Conservation (phyloP, 2,113 vertebrate genomes). For the Sylvia atricapilla region DNA sequence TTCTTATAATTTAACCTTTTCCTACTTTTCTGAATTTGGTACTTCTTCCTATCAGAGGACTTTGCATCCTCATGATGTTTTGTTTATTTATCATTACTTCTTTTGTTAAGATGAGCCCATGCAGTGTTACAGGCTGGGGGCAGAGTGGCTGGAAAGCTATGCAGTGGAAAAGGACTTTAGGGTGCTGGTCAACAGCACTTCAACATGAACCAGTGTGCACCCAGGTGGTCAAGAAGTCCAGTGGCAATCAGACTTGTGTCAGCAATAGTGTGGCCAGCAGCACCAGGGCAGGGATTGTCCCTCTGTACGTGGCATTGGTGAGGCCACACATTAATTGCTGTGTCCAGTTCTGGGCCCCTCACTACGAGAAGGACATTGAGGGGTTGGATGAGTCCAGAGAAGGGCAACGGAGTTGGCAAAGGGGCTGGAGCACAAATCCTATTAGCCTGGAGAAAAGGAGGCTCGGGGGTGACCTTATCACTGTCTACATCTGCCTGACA, state of each 20-base stretch:
- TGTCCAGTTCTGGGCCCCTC: background rate
- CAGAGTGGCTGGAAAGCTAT: background rate
- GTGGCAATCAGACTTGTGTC: fast-evolving
- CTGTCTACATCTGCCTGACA: background rate
- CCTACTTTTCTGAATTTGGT: background rate
- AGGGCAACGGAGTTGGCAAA: fast-evolving
- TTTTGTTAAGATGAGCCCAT: background rate
- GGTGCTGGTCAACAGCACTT: background rate
- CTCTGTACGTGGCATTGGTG: background rate
- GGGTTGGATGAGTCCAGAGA: background rate
- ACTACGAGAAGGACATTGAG: background rate
- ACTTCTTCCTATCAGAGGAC: background rate
- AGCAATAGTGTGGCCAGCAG: background rate
- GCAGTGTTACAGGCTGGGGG: background rate
- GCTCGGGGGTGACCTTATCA: background rate
- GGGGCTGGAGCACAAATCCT: background rate
- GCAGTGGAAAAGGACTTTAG: background rate
- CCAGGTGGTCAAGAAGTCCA: background rate
- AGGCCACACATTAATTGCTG: background rate
- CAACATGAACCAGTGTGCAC: background rate
- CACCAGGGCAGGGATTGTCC: background rate
- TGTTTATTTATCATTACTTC: background rate
- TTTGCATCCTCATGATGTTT: background rate
- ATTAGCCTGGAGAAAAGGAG: background rate
- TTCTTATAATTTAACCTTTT: constrained; percentile 27